Evolutionary conservation across 2,888 invertebrate genomes (phyloP).

Genomic region (Orchesella flavescens): DNA sequence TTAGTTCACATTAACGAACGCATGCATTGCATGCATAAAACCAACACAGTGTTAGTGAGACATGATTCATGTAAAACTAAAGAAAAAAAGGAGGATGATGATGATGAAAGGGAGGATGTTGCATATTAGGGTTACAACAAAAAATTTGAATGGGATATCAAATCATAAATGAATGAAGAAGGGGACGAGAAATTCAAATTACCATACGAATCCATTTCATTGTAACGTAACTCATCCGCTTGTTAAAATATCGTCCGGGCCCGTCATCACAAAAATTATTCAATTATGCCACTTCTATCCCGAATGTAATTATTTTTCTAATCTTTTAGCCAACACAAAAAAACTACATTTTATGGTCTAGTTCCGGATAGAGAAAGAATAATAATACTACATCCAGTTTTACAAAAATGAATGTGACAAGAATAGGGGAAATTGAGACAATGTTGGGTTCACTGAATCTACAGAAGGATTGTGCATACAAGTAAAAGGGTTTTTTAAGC

Average conservation of each 20-base stretch:
- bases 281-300: neutral
- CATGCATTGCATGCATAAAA: neutral
- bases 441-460: too few species aligned
- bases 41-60: too few species aligned
- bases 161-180: conserved; percentile 8
- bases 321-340: neutral
- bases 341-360: conserved; percentile 13
- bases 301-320: conserved; percentile 1
- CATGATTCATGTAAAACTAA: too few species aligned
- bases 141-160: neutral
- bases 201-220: neutral
- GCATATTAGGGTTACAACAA: too few species aligned
- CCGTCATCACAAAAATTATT: conserved; percentile 5
- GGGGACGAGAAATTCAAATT: neutral
- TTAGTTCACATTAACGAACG: neutral
- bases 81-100: too few species aligned
- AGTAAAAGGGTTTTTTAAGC: too few species aligned
- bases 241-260: neutral
- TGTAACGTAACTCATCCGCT: neutral
- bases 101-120: too few species aligned
- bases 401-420: too few species aligned
- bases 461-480: too few species aligned
- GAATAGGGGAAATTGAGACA: too few species aligned
- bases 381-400: too few species aligned
- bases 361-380: neutral